A percentile compares a stretch with the other conserved stretches of the same genome.
Conservation (phyloP, 1,140 invertebrate genomes). For the Pectinophora gossypiella region DNA sequence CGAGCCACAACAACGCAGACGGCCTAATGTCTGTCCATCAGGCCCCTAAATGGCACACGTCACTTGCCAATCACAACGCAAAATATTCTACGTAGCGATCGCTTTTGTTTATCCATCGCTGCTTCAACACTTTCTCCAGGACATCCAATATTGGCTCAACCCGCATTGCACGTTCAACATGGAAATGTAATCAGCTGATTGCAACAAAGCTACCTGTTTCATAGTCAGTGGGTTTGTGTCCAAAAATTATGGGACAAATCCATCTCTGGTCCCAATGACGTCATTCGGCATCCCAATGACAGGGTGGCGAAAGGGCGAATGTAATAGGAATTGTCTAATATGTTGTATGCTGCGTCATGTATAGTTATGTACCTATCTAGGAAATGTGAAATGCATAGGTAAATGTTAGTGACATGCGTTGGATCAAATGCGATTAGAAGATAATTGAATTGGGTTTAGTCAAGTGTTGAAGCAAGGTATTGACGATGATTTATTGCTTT, state of each 20-base stretch:
- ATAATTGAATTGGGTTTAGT: too few relatives aligned
- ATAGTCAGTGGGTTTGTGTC: conserved; percentile 26
- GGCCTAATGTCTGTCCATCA: conserved; percentile 67
- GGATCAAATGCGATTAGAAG: too few relatives aligned
- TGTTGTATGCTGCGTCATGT: too few relatives aligned
- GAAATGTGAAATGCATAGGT: not conserved
- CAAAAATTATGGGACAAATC: conserved; percentile 66
- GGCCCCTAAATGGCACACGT: conserved; percentile 65
- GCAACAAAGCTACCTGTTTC: not conserved
- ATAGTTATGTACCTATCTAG: too few relatives aligned
- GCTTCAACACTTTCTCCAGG: too few relatives aligned
- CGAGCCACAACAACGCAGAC: conserved; percentile 55
- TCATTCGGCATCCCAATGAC: conserved; percentile 64
- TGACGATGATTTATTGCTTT: too few relatives aligned
- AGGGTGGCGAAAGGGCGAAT: conserved; percentile 50
- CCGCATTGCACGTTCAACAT: conserved; percentile 23
- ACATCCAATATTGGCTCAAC: not conserved
- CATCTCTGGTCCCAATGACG: conserved; percentile 67
- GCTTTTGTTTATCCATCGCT: conserved; percentile 6
- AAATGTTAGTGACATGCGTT: not conserved
- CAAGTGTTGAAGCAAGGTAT: too few relatives aligned
- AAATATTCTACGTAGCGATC: conserved; percentile 10
- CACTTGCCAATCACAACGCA: conserved; percentile 48
- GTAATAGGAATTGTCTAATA: conserved; percentile 38
- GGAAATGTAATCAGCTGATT: not conserved